A percentile compares a stretch with the other conserved stretches of the same genome.
These are phyloP conservation scores for Himalopsyche tibetana DNA, from an alignment of 2,888 invertebrate species.

Conservation along the genomic window DNA sequence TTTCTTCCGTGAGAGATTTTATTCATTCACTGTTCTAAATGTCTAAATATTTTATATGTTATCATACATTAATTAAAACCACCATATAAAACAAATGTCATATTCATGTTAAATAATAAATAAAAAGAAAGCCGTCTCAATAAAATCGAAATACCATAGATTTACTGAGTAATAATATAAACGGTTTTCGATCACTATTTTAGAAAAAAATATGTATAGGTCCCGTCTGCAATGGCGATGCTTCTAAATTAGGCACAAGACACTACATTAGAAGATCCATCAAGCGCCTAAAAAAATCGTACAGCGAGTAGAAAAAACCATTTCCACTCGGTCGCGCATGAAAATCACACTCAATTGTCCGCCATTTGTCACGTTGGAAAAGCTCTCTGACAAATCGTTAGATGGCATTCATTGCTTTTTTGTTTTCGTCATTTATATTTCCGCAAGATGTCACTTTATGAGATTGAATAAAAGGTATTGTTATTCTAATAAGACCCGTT, in stretches of 20 bases:
- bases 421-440: slow-evolving; percentile 37
- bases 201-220: neutral
- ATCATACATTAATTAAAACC: too few species aligned
- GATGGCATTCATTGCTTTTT: slow-evolving; percentile 40
- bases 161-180: too few species aligned
- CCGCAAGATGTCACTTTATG: slow-evolving; percentile 38
- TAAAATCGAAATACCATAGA: too few species aligned
- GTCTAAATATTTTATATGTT: too few species aligned
- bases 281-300: slow-evolving; percentile 20
- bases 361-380: slow-evolving; percentile 40
- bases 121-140: too few species aligned
- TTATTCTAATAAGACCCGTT: too few species aligned
- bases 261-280: slow-evolving; percentile 42
- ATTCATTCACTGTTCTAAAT: too few species aligned
- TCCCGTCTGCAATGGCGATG: slow-evolving; percentile 15
- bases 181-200: neutral
- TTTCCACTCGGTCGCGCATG: slow-evolving; percentile 42
- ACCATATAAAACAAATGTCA: too few species aligned
- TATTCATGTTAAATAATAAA: too few species aligned
- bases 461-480: slow-evolving; percentile 7
- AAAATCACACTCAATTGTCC: slow-evolving; percentile 42
- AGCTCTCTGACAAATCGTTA: slow-evolving; percentile 38
- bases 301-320: slow-evolving; percentile 35
- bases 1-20: too few species aligned
- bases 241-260: slow-evolving; percentile 35